Conservation (phyloP, 2,888 invertebrate species). For the Xestia ashworthii region DNA sequence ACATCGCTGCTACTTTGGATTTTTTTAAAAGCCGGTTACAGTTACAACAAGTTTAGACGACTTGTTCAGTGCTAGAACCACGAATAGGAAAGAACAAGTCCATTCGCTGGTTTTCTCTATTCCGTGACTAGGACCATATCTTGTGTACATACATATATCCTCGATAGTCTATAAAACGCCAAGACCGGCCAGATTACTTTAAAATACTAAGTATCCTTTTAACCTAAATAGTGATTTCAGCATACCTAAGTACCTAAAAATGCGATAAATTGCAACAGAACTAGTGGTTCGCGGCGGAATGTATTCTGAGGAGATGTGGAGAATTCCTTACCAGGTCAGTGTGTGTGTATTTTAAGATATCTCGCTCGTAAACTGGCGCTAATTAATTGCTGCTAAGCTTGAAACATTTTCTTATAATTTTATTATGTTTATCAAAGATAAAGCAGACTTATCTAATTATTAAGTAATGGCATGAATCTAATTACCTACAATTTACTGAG, state of each 20-base stretch:
- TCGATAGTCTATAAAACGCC: neutral
- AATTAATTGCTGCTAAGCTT: slow-evolving; percentile 33
- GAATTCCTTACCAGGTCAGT: slow-evolving; percentile 49
- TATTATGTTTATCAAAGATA: slow-evolving; percentile 24
- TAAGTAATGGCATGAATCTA: slow-evolving; percentile 1
- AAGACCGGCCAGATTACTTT: neutral
- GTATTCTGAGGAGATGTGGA: slow-evolving; percentile 44
- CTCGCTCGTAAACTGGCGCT: slow-evolving; percentile 33
- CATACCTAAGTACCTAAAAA: slow-evolving; percentile 35
- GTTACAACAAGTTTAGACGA: neutral
- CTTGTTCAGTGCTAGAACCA: neutral
- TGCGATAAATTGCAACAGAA: slow-evolving; percentile 49
- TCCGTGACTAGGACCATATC: neutral
- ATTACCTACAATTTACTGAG: neutral
- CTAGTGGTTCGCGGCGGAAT: slow-evolving; percentile 25
- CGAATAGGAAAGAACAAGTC: neutral
- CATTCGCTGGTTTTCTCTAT: neutral
- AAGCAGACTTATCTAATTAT: neutral
- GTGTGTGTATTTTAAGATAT: slow-evolving; percentile 49
- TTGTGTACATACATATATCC: neutral
- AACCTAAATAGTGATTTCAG: slow-evolving; percentile 26
- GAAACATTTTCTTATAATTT: slow-evolving; percentile 10
- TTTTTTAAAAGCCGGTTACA: slow-evolving; percentile 2
- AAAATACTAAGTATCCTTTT: neutral
- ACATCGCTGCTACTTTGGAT: neutral